Base-by-base conservation (phyloP, 1,140 invertebrate species). In the Metaphire vulgaris region DNA sequence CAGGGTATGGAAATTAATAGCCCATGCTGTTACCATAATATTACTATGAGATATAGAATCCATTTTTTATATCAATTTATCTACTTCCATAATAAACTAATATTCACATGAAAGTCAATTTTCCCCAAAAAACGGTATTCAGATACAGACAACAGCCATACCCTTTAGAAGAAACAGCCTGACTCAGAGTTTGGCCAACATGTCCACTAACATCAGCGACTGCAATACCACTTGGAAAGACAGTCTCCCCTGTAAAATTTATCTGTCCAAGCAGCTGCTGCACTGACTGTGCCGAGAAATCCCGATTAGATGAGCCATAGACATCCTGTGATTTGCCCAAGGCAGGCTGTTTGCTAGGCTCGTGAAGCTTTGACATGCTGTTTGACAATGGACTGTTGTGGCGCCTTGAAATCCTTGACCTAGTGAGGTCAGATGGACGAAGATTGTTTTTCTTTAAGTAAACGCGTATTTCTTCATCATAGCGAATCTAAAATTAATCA, bases 371-470 rank as follows among this genome's bases (percentile, higher is more conserved):
- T 56, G 41, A 12, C n/a, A n/a, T n/a, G 41, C 41, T 21, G 21
- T 21, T 56, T 12, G 41, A 56, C 21, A 21, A 56, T 56, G 41
- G 41, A 56, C 41, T 56, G 41, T 21, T 56, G 41, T 56, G 41
- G 21, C 41, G 41, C 21, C 41, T 56, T 56, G 41, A 21, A 12
- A 56, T 21, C 41, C 21, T 56, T 21, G 72, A 34, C 34, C 72
- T 33, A 21, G 56, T 73, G 33, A 73, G 72, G 34, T 73, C 72
- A 33, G 33, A 56, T 34, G 72, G 72, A 64, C 72, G 32, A 34
- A 73, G 72, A 34, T 73, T 73, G 72, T 73, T 73, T 28, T 34
- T 73, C n/a, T 34, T 28, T 34, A 73, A 30, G 72, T 73, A 73
- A 0, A 34, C 72, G 6, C 72, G 14, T 21, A 73, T 73, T 33